These are phyloP conservation scores for Trichacis sp. DNA, from an alignment of 2,888 invertebrate species.

Conservation along the genomic window DNA sequence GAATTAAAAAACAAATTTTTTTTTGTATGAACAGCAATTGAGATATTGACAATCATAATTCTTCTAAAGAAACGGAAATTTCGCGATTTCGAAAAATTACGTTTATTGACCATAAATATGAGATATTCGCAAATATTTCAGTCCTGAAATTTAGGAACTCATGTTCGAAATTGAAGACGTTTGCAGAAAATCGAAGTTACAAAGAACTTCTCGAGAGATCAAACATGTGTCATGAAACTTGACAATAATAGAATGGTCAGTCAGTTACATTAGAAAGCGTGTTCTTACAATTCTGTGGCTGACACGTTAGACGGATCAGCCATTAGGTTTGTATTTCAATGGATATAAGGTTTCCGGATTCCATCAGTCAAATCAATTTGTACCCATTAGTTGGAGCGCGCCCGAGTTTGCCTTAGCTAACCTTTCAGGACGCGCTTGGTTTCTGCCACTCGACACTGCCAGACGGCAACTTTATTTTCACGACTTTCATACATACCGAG, in stretches of 20 bases:
- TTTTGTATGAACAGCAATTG: too few species aligned
- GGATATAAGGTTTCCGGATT: slow-evolving; percentile 65
- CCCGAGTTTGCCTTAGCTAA: slow-evolving; percentile 44
- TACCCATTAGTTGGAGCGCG: slow-evolving; percentile 61
- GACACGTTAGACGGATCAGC: slow-evolving; percentile 67
- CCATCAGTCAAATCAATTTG: slow-evolving; percentile 68
- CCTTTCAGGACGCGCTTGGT: slow-evolving; percentile 34
- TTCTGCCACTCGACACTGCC: slow-evolving; percentile 28
- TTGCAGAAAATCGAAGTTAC: too few species aligned
- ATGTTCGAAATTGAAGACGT: too few species aligned
- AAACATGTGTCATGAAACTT: too few species aligned
- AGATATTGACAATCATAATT: too few species aligned
- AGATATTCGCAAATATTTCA: too few species aligned
- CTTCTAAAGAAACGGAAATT: too few species aligned
- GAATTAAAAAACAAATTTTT: too few species aligned
- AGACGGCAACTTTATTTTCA: slow-evolving; percentile 18
- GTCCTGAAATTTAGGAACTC: too few species aligned
- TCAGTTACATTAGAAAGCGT: slow-evolving; percentile 36
- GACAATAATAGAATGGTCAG: slow-evolving; percentile 35
- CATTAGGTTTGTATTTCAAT: slow-evolving; percentile 64
- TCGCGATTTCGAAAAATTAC: too few species aligned
- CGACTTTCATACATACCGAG: slow-evolving; percentile 22
- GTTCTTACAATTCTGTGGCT: slow-evolving; percentile 54
- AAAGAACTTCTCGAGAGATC: too few species aligned
- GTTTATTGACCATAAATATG: too few species aligned